Conservation (phyloP, 2,888 invertebrate genomes). For the Trachelus stipa region DNA sequence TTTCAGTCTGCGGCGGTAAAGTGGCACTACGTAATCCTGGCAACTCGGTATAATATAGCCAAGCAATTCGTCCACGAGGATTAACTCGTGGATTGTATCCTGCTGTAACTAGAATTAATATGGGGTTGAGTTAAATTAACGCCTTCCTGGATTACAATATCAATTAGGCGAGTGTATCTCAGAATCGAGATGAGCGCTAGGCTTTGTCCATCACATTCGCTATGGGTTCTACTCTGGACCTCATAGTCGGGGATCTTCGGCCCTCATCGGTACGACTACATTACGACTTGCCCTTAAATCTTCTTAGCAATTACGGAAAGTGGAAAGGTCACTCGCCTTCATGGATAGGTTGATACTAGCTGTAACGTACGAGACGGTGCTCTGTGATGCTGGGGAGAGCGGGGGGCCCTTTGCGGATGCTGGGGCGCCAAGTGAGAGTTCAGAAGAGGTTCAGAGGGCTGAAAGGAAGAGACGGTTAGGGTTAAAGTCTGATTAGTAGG, state of each 20-base stretch:
- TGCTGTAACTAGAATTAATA: conserved; percentile 38
- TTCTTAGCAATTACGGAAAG: conserved; percentile 58
- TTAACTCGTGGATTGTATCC: conserved; percentile 33
- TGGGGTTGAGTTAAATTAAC: conserved; percentile 35
- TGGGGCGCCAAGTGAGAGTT: background rate
- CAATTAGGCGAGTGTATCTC: conserved; percentile 29
- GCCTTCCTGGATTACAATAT: conserved; percentile 18
- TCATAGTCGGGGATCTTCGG: background rate
- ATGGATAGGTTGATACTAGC: conserved; percentile 13
- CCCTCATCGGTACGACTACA: conserved; percentile 26
- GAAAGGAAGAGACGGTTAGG: conserved; percentile 22
- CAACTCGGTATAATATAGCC: conserved; percentile 24
- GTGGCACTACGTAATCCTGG: conserved; percentile 20
- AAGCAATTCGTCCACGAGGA: conserved; percentile 16
- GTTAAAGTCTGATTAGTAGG: conserved; percentile 26
- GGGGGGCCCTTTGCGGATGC: background rate
- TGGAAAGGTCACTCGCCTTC: conserved; percentile 45
- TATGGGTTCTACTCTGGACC: background rate
- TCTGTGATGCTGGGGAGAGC: background rate
- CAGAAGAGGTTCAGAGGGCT: conserved; percentile 12
- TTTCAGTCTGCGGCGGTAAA: conserved; percentile 3
- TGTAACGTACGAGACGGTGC: conserved; percentile 6
- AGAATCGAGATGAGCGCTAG: conserved; percentile 13
- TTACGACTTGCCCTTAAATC: conserved; percentile 50
- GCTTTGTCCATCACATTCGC: conserved; percentile 18